These are phyloP conservation scores for Psix sp. DNA, from an alignment of 1,140 invertebrate species.

Conservation along the genomic window DNA sequence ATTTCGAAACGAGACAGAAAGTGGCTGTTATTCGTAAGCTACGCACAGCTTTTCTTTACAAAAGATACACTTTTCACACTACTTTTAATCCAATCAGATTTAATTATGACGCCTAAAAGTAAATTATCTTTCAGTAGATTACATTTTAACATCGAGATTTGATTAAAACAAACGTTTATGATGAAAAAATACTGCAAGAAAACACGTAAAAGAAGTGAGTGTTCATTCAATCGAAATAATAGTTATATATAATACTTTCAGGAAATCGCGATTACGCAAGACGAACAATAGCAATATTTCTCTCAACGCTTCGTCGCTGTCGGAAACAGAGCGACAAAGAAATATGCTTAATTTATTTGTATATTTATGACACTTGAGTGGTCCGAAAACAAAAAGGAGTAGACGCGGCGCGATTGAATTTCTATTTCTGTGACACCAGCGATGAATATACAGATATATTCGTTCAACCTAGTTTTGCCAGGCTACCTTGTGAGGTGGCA, in stretches of 20 bases:
- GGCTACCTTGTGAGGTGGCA: constrained; percentile 46
- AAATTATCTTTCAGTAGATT: too few species aligned
- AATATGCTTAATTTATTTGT: constrained; percentile 26
- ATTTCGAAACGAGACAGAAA: too few species aligned
- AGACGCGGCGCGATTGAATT: constrained; percentile 29
- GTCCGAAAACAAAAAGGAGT: constrained; percentile 12
- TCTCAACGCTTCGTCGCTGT: not conserved
- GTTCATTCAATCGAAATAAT: not conserved
- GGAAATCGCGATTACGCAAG: not conserved
- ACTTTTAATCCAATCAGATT: too few species aligned
- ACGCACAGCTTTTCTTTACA: too few species aligned
- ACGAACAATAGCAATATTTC: constrained; percentile 18
- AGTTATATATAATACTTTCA: not conserved
- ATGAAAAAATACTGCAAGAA: too few species aligned
- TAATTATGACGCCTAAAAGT: too few species aligned
- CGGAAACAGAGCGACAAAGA: not conserved
- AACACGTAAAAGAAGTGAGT: too few species aligned
- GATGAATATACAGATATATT: constrained; percentile 19
- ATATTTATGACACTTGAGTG: constrained; percentile 28
- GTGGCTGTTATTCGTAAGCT: too few species aligned
- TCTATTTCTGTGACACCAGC: constrained; percentile 7
- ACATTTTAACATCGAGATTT: too few species aligned
- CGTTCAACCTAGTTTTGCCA: constrained; percentile 32
- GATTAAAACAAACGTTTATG: too few species aligned
- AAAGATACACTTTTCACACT: too few species aligned